Percentiles rank a stretch among this genome's conserved stretches.
These are phyloP conservation scores for Ischnus inquisitorius DNA, from an alignment of 2,888 invertebrate species.

Conservation along the genomic window DNA sequence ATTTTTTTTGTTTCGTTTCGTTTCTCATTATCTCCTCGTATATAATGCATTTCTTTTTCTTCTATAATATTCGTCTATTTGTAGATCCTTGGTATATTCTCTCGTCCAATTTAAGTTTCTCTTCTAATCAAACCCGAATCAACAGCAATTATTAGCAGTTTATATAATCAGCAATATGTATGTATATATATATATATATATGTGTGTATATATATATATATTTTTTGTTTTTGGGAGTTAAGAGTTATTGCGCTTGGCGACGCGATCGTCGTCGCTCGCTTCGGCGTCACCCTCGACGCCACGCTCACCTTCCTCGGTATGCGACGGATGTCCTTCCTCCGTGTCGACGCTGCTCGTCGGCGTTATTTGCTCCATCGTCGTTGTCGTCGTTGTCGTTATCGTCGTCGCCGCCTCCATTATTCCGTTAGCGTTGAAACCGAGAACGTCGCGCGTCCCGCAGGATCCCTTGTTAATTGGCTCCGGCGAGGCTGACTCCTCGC, in stretches of 20 bases:
- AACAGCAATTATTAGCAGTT: constrained; percentile 57
- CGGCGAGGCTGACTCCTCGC: constrained; percentile 93
- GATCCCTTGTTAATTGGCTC: constrained; percentile 90
- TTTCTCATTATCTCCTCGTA: constrained; percentile 8
- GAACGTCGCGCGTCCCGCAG: constrained; percentile 82
- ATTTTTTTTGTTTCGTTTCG: constrained; percentile 3
- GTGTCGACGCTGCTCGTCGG: constrained; percentile 88
- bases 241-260: constrained; percentile 73
- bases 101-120: constrained; percentile 25
- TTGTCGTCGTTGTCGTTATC: constrained; percentile 78
- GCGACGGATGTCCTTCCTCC: constrained; percentile 86
- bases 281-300: constrained; percentile 88
- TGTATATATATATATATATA: too few species aligned
- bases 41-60: constrained; percentile 23
- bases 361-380: constrained; percentile 86
- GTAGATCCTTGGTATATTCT: constrained; percentile 44
- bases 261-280: constrained; percentile 86
- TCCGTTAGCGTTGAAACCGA: constrained; percentile 64
- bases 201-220: too few species aligned
- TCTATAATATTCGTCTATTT: constrained; percentile 49
- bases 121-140: constrained; percentile 36
- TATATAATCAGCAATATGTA: constrained; percentile 33
- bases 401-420: constrained; percentile 84
- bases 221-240: constrained; percentile 48
- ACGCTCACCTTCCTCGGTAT: constrained; percentile 86